Evolutionary conservation across 2,797 vertebrate genomes (phyloP).

Genomic region (Tamandua tetradactyla): DNA sequence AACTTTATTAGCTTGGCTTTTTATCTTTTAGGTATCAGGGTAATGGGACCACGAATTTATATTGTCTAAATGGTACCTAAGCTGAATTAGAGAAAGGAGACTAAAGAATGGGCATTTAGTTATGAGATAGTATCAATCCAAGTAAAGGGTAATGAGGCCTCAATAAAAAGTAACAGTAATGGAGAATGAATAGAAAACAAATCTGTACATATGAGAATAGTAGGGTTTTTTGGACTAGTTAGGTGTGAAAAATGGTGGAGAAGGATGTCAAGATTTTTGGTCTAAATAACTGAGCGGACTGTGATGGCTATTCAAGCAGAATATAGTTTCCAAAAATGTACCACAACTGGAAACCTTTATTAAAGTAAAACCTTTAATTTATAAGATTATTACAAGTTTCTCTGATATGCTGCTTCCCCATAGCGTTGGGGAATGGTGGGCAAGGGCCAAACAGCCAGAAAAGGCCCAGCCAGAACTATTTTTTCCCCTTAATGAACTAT

Average conservation of each 20-base stretch:
- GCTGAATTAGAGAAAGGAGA: not conserved
- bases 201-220: not conserved
- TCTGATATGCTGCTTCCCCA: not conserved
- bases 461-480: not conserved
- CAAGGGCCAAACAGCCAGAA: not conserved
- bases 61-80: not conserved
- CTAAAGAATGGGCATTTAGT: not conserved
- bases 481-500: not conserved
- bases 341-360: not conserved
- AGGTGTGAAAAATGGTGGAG: not conserved
- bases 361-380: not conserved
- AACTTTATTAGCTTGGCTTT: not conserved
- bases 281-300: not conserved
- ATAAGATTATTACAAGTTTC: not conserved
- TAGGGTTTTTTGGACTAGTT: not conserved
- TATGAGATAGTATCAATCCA: not conserved
- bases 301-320: not conserved
- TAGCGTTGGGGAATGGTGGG: not conserved
- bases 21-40: not conserved
- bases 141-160: not conserved
- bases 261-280: not conserved
- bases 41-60: not conserved
- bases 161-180: not conserved
- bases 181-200: not conserved
- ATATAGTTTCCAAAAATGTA: not conserved